Percentiles rank a stretch among this genome's conserved stretches.
phyloP scores from a whole-genome alignment of 2,888 invertebrate genomes.

The Agrotis puta region DNA sequence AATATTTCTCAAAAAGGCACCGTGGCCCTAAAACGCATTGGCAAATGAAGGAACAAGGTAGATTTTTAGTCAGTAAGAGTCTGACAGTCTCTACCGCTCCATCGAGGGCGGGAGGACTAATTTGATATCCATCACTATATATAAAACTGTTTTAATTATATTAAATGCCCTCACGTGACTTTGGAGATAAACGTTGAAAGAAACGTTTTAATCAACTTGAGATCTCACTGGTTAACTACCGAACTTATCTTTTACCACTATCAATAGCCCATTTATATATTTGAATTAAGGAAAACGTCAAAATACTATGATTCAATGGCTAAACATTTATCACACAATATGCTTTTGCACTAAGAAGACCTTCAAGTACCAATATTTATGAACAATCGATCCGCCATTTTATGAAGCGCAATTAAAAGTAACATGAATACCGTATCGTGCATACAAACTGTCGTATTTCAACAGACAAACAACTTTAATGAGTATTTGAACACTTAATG shows the following conservation, averaged over 20 bases:
- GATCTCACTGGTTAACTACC: background rate
- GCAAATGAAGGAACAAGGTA: too few relatives aligned
- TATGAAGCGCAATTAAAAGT: conserved; percentile 11
- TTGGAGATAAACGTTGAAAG: too few relatives aligned
- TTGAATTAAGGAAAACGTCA: conserved; percentile 1
- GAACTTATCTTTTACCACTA: background rate
- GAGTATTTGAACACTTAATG: background rate
- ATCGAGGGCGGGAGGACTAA: too few relatives aligned
- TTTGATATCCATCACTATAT: too few relatives aligned
- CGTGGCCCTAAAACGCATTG: too few relatives aligned
- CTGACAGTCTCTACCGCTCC: too few relatives aligned
- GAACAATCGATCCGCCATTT: conserved; percentile 37
- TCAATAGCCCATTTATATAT: background rate
- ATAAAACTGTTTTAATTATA: too few relatives aligned
- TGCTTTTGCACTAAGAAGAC: conserved; percentile 18
- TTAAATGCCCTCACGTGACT: too few relatives aligned
- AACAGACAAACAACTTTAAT: conserved; percentile 12
- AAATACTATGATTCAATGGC: background rate
- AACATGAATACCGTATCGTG: conserved; percentile 12
- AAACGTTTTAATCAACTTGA: too few relatives aligned
- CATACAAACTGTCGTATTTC: conserved; percentile 37
- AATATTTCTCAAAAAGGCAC: too few relatives aligned
- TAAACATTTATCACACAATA: background rate
- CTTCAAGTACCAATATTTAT: conserved; percentile 16
- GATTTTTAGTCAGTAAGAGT: too few relatives aligned